phyloP scores from a whole-genome alignment of 1,140 invertebrate genomes.

The Euborellia annulipes region DNA sequence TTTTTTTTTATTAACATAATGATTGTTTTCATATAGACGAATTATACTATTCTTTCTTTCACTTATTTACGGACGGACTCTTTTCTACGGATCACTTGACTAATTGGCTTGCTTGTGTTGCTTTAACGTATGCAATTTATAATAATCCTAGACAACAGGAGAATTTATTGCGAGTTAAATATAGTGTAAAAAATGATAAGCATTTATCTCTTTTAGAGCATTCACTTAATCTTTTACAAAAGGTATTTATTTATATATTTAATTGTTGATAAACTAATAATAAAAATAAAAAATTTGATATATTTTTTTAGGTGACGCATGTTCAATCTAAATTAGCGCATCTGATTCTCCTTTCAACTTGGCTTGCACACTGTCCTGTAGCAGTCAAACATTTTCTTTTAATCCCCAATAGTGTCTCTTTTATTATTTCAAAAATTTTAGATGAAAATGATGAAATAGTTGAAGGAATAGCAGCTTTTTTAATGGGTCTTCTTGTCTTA shows the following conservation, averaged over 20 bases:
- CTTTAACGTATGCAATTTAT: conserved; percentile 77
- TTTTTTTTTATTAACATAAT: too few relatives aligned
- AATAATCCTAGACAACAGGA: conserved; percentile 84
- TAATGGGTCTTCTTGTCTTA: conserved; percentile 82
- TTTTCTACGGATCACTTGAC: conserved; percentile 83
- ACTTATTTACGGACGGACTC: too few relatives aligned
- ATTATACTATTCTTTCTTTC: too few relatives aligned
- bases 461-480: conserved; percentile 80
- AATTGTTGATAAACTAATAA: too few relatives aligned
- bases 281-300: too few relatives aligned
- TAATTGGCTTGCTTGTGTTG: conserved; percentile 94
- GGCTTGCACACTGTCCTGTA: conserved; percentile 70
- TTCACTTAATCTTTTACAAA: too few relatives aligned
- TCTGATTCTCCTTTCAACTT: conserved; percentile 77
- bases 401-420: conserved; percentile 74
- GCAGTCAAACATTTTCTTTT: conserved; percentile 73
- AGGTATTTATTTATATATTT: too few relatives aligned
- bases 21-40: too few relatives aligned
- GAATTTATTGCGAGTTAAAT: conserved; percentile 76
- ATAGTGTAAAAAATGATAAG: too few relatives aligned
- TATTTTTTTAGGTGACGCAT: background rate
- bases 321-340: conserved; percentile 82
- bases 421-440: conserved; percentile 60
- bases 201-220: too few relatives aligned
- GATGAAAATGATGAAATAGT: conserved; percentile 80